Evolutionary conservation across 2,113 vertebrate genomes (phyloP), one percentile per base, ranked within the genome.

Genomic region (Chascanopsetta lugubris): DNA sequence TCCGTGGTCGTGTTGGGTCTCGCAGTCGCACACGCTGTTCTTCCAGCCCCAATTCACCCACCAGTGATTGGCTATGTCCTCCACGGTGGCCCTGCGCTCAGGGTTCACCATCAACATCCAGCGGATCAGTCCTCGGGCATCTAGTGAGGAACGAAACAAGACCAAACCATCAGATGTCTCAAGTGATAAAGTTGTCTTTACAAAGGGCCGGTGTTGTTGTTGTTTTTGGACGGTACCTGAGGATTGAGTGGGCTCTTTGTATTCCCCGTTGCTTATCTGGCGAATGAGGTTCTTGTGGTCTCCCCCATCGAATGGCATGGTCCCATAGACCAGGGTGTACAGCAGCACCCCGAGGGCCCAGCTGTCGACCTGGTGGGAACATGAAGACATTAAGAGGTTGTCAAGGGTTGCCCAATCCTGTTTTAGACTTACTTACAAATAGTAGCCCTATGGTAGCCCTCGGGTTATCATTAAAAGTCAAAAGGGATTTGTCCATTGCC

Each of bases 21-120:
- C 94, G 11, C 97, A 99, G 93, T 99, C 96, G 29, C 97, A 99
- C 62, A 98, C 96, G 3, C 95, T 98, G 89, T 93, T 95, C 87
- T 96, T 98, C 87, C 97, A 99, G 85, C 97, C 96, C 97, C 97
- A 99, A 91, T 99, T 99, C 47, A 99, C 96, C 97, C 97, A 99
- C 97, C 97, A 99, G 89, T 99, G 97, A 84, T 97, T 98, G 84
- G 97, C 96, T 21, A 98, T 96, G 88, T 99, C 97, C 87, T 99
- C 97, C 5, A 98, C 94, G 18, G 96, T 99, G 84, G 97, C 97
- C 62, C 97, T 88, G 32, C 97, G 95, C 21, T 99, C 97, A 0
- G 97, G 97, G 85, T 99, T 99, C 76, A 99, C 97, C 97, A 99
- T 99, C 67, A 99, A 83, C 97, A 99, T 99, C 97, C 97, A 99